A percentile compares a stretch with the other conserved stretches of the same genome.
Evolutionary conservation across 35 echinoderm and acorn worm species (phyloP).

Genomic region (Ophiothrix spiculata): DNA sequence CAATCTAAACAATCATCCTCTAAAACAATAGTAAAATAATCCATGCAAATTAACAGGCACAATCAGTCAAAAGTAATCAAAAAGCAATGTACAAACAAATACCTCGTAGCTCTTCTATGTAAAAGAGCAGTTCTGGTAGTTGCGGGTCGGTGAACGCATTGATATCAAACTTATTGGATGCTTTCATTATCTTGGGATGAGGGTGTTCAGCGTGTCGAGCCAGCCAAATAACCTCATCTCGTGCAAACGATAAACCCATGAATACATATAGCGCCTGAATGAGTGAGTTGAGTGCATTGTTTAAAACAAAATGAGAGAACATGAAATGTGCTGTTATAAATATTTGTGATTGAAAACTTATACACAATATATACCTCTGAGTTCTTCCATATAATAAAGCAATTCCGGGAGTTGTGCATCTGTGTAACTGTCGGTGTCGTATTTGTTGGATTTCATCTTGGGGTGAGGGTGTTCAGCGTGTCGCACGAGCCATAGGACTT

Average conservation of each 20-base stretch:
- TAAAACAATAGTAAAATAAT: no score
- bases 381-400: constrained; percentile 85
- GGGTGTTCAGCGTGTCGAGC: constrained; percentile 84
- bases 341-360: no score
- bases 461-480: no score
- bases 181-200: constrained; percentile 82
- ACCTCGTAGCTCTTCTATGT: constrained; percentile 93
- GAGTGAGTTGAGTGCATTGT: no score
- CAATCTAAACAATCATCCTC: no score
- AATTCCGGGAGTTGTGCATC: constrained; percentile 82
- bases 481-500: constrained; percentile 90
- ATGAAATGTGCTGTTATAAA: no score
- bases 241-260: constrained; percentile 82
- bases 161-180: constrained; percentile 30
- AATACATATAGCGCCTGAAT: constrained; percentile 92
- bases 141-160: constrained; percentile 68
- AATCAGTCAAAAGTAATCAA: no score
- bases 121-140: constrained; percentile 83
- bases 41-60: no score
- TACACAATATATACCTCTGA: constrained; percentile 71
- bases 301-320: no score
- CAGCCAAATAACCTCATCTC: constrained; percentile 93
- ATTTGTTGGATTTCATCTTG: constrained; percentile 65
- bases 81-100: no score
- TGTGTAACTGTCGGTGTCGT: constrained; percentile 49